A percentile compares a stretch with the other conserved stretches of the same genome.
Conservation (phyloP, 2,888 invertebrate species). For the Mimas tiliae region DNA sequence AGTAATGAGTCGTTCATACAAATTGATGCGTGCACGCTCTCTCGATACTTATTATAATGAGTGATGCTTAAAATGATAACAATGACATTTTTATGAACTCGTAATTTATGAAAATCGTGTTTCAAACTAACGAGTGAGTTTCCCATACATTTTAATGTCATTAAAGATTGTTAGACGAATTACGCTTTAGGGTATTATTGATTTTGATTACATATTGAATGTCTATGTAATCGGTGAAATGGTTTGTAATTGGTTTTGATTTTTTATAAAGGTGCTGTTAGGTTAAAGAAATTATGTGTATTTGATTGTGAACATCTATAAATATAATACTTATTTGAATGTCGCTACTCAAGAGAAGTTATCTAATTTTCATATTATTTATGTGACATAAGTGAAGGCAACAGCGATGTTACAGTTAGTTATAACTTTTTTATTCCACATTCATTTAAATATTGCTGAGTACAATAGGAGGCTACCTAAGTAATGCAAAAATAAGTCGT, state of each 20-base stretch:
- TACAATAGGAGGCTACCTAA: too few relatives aligned
- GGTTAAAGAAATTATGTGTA: not conserved
- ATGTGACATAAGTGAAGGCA: not conserved
- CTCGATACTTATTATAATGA: conserved; percentile 66
- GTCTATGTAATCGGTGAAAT: conserved; percentile 30
- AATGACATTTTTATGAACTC: conserved; percentile 62
- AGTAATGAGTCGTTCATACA: conserved; percentile 70
- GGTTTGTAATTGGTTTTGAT: not conserved
- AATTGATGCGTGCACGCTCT: conserved; percentile 63
- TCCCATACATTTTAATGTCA: conserved; percentile 14
- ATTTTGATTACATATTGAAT: conserved; percentile 9
- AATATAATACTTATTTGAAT: not conserved
- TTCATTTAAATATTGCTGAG: too few relatives aligned
- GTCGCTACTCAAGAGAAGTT: not conserved
- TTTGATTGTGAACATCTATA: not conserved
- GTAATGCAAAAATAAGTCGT: not conserved
- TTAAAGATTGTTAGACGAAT: conserved; percentile 24
- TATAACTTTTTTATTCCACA: too few relatives aligned
- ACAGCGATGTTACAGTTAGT: too few relatives aligned
- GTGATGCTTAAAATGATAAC: conserved; percentile 67
- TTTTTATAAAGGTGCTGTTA: not conserved
- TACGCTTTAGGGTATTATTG: conserved; percentile 17
- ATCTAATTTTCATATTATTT: not conserved
- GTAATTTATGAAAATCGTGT: conserved; percentile 46
- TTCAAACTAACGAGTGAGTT: conserved; percentile 39